Evolutionary conservation across 1,140 invertebrate species (phyloP), one percentile per base, ranked within the genome.

Genomic region (Oncopeltus fasciatus): DNA sequence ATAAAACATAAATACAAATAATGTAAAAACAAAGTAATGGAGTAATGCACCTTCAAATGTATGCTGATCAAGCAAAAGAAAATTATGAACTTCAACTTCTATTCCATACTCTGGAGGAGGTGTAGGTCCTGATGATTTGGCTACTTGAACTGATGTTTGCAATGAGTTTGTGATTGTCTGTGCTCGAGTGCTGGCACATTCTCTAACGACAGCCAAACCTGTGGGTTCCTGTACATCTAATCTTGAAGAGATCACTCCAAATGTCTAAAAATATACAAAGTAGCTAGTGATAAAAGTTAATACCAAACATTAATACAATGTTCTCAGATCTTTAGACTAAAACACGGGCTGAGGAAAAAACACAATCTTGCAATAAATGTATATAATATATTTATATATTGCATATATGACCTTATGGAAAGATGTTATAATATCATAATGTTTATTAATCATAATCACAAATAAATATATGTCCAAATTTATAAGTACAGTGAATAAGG

Each of bases 21-120:
- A 53, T 53, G 49, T 53, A 18, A 57, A 5, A 9, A 11, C 28
- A 29, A 58, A 16, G 24, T 53, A 49, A 21, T 4, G n/a, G n/a
- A n/a, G n/a, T n/a, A n/a, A n/a, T 53, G 2, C 64, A 80, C 79
- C 83, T 79, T 95, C 92, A 73, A 97, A 97, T 0, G 95, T 98
- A 72, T 97, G 92, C 70, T 98, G 93, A 78, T 98, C 92, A 62
- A 98, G 85, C 28, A 98, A 80, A 2, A 98, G 78, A 38, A 98
- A 78, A 75, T 90, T 95, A 72, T 95, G 86, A 14, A 95, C 82
- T 75, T 98, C 94, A 16, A 95, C 80, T 75, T 97, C 93, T 72
- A 88, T 83, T 0, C 87, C 86, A 66, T 81, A 81, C 67, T 86
- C 84, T 3, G 76, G 74, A 9, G 78, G 72, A 2, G 67, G 66